Evolutionary conservation across 2,888 invertebrate species (phyloP), one percentile per base, ranked within the genome.

Genomic region (Steinernema scapterisci): DNA sequence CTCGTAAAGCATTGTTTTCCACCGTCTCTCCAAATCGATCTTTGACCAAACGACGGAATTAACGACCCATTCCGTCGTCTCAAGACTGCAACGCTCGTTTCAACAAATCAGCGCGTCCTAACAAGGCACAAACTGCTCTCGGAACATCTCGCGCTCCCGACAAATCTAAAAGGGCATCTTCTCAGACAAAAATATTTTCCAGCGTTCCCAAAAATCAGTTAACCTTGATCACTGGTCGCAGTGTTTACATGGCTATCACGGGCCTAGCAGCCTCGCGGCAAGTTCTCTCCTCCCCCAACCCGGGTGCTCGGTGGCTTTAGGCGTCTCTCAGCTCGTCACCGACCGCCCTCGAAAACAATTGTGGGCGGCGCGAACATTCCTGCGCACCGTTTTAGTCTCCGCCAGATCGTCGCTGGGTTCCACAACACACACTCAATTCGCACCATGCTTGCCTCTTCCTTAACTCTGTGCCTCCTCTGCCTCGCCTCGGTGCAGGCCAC

Each of bases 401-500:
- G 25, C 19, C 54, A 21, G 25, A 19, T 19, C 63, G 52, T 52
- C 19, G 52, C 52, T 21, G 38, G 38, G 38, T 23, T 11, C 19
- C 52, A 52, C 11, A n/a, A 52, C 21, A 52, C 52, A 52, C 21
- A 52, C 11, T 52, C 52, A 23, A 11, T 52, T 52, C 52, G 23
- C 52, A 21, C 38, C 6, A 25, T 25, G 63, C 23, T 63, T 25
- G 27, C 6, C 16, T 25, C 25, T n/a, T 31, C 63, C 31, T 27
- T 25, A 21, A 63, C 25, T 31, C 63, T 63, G 27, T 21, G 11
- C 52, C 25, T 27, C 25, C 27, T 63, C 25, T 2, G 5, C 63
- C 31, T 63, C 63, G 6, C 16, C 31, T 16, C 56, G n/a, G 63
- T 27, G 25, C 23, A 25, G n/a, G 77, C 82, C 19, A 86, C 86